Evolutionary conservation across 1,140 invertebrate genomes (phyloP), one percentile per base, ranked within the genome.

Genomic region (Metaphire vulgaris): DNA sequence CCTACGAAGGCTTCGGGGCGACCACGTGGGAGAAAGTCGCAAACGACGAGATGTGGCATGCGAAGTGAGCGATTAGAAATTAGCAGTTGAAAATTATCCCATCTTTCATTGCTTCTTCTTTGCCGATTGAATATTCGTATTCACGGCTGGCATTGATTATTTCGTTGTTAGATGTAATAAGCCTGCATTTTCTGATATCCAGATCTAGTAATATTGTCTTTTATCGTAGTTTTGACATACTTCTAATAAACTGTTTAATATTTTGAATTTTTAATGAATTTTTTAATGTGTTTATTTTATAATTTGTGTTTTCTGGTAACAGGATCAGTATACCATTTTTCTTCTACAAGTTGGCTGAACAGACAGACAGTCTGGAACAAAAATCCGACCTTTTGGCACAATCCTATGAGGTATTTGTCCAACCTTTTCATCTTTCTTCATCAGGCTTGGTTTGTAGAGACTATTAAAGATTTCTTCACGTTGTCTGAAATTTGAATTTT

Each of bases 31-130:
- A 85, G 74, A 78, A 80, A 72, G 82, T 85, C 15, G 83, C 83
- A 16, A 83, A 79, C 34, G 79, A 82, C 77, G 83, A 85, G 77
- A 84, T 84, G 82, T 85, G 84, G 84, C 79, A 83, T 79, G 83
- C 83, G 12, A 84, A 82, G 84, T 84, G 79, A 82, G 82, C 81
- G 30, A 16, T 77, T n/a, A n/a, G n/a, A n/a, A n/a, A n/a, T n/a
- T n/a, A n/a, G n/a, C n/a, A n/a, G n/a, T n/a, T n/a, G n/a, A n/a
- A n/a, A n/a, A n/a, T n/a, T n/a, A n/a, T n/a, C n/a, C n/a, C n/a
- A n/a, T n/a, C n/a, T n/a, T n/a, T n/a, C n/a, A n/a, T n/a, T n/a
- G n/a, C n/a, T n/a, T n/a, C 14, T 65, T 65, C 14, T 65, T 65
- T 14, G 56, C 26, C 26, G 26, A 65, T 65, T 65, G 56, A 26